Evolutionary conservation across 1,140 invertebrate species (phyloP).

Genomic region (Pseudobourletiella spinata): DNA sequence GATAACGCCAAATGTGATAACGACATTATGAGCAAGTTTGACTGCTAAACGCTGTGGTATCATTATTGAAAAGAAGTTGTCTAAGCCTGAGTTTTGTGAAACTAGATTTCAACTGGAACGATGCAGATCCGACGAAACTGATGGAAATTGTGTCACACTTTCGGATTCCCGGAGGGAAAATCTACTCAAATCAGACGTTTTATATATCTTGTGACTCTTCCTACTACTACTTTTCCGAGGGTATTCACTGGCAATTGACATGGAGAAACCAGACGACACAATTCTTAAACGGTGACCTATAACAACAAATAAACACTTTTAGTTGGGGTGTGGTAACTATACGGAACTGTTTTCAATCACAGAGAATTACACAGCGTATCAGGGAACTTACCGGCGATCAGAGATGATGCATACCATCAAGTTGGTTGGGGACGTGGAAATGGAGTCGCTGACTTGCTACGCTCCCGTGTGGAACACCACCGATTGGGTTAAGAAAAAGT

Average conservation of each 20-base stretch:
- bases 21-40: background rate
- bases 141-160: background rate
- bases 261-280: constrained; percentile 1
- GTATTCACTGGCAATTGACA: constrained; percentile 24
- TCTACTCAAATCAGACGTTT: constrained; percentile 22
- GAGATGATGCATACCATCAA: constrained; percentile 1
- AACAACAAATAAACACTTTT: too few species aligned
- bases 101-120: constrained; percentile 26
- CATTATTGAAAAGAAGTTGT: background rate
- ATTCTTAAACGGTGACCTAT: background rate
- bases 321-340: background rate
- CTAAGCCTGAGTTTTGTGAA: too few species aligned
- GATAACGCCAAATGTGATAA: background rate
- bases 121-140: constrained; percentile 21
- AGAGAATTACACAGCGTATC: background rate
- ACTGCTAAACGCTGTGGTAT: background rate
- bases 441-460: constrained; percentile 14
- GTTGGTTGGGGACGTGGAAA: background rate
- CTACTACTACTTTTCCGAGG: constrained; percentile 24
- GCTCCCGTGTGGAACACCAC: constrained; percentile 29
- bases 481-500: constrained; percentile 22
- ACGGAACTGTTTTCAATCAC: background rate
- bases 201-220: constrained; percentile 25
- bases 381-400: constrained; percentile 14
- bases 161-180: background rate